Percentiles rank a stretch among this genome's conserved stretches.
Evolutionary conservation across 2,797 vertebrate species (phyloP).

Genomic region (Spondyliosoma cantharus): DNA sequence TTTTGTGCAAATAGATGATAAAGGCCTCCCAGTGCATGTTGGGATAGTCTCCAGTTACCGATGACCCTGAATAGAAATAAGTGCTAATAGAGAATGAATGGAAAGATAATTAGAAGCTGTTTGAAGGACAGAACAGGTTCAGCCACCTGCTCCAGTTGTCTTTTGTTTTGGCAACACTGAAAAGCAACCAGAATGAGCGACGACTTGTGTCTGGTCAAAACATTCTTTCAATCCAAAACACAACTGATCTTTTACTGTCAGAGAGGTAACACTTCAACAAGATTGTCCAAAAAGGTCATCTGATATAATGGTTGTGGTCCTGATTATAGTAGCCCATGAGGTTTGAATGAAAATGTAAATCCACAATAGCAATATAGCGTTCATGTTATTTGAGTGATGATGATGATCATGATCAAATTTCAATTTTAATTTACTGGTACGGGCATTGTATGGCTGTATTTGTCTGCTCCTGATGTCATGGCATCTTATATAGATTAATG

Average conservation of each 20-base stretch:
- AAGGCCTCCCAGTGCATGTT: neutral
- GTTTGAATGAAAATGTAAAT: too few species aligned
- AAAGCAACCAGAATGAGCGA: neutral
- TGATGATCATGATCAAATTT: too few species aligned
- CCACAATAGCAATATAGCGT: too few species aligned
- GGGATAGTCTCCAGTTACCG: neutral
- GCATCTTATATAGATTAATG: neutral
- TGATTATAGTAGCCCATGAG: too few species aligned
- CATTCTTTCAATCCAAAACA: conserved; percentile 38
- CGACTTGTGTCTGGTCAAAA: conserved; percentile 59
- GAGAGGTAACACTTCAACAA: neutral
- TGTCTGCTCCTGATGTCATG: neutral
- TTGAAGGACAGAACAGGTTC: conserved; percentile 45
- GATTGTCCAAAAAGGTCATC: too few species aligned
- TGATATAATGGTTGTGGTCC: too few species aligned
- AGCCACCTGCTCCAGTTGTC: neutral
- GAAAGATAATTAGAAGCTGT: neutral
- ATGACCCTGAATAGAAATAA: neutral
- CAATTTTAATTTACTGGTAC: too few species aligned
- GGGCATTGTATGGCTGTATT: too few species aligned
- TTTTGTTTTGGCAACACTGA: conserved; percentile 69
- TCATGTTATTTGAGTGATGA: too few species aligned
- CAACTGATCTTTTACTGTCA: conserved; percentile 4
- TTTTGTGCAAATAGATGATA: neutral
- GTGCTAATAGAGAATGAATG: neutral